Conservation (phyloP, 2,113 vertebrate genomes). For the Xiphophorus hellerii region DNA sequence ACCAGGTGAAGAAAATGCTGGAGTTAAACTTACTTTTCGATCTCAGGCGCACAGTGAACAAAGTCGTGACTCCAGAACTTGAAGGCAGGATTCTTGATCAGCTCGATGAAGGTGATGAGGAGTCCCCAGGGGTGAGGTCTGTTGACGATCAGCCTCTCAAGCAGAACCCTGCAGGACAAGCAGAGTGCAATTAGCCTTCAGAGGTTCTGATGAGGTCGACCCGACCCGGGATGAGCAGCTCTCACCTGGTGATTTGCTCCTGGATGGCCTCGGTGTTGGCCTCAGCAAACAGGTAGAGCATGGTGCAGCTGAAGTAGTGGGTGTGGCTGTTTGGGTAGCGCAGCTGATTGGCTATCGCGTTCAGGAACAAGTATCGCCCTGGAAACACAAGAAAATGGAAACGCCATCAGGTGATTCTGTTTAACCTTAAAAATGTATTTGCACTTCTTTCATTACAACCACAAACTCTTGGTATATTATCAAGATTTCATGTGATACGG, state of each 20-base stretch:
- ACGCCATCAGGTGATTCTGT: background rate
- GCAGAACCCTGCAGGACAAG: constrained; percentile 84
- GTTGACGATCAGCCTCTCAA: constrained; percentile 99
- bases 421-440: no score
- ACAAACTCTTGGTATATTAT: no score
- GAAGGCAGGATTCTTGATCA: constrained; percentile 99
- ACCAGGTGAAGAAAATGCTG: background rate
- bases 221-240: background rate
- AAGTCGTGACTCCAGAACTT: constrained; percentile 99
- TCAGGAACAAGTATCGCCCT: constrained; percentile 98
- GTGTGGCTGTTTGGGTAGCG: constrained; percentile 99
- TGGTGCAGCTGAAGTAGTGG: constrained; percentile 99
- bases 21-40: constrained; percentile 89
- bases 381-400: constrained; percentile 1
- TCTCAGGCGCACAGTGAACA: constrained; percentile 99
- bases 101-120: constrained; percentile 98
- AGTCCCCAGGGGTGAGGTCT: constrained; percentile 99
- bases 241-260: constrained; percentile 96
- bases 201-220: no score
- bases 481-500: no score
- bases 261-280: constrained; percentile 99
- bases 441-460: no score
- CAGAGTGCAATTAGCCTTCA: background rate
- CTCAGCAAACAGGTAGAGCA: constrained; percentile 98
- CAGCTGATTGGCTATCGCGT: constrained; percentile 98